Percentiles rank a stretch among this genome's conserved stretches.
phyloP scores from a whole-genome alignment of 2,888 invertebrate species.

The Amblyjoppa proteus region DNA sequence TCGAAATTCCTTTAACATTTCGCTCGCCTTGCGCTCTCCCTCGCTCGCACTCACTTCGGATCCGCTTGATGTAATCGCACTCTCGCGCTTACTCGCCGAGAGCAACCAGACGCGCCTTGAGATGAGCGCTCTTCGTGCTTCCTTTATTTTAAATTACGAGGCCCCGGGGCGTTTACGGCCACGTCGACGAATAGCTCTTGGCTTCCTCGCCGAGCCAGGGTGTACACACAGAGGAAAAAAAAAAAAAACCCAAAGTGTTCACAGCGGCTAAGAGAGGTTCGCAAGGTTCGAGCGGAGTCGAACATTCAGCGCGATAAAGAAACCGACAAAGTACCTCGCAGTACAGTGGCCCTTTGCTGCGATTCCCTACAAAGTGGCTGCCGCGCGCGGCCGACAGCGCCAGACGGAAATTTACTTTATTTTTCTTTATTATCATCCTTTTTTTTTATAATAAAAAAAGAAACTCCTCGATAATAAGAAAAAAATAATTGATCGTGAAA shows the following conservation, averaged over 20 bases:
- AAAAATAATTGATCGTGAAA: neutral
- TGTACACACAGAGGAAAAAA: neutral
- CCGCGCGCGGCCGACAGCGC: neutral
- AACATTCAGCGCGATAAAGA: constrained; percentile 33
- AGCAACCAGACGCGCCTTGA: constrained; percentile 71
- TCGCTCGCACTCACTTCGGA: constrained; percentile 22
- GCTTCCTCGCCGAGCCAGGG: constrained; percentile 8
- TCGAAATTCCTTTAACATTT: constrained; percentile 31
- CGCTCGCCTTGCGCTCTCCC: constrained; percentile 61
- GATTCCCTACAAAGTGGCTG: constrained; percentile 18
- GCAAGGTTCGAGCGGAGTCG: constrained; percentile 10
- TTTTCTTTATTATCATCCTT: neutral
- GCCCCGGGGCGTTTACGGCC: constrained; percentile 71
- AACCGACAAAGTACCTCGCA: constrained; percentile 30
- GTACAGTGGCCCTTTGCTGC: neutral
- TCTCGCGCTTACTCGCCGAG: constrained; percentile 8
- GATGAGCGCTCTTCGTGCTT: constrained; percentile 76
- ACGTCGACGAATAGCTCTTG: constrained; percentile 37
- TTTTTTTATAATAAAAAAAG: neutral
- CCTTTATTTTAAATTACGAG: constrained; percentile 78
- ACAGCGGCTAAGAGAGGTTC: constrained; percentile 4
- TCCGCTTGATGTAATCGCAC: constrained; percentile 20
- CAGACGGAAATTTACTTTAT: neutral
- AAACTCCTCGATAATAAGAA: too few species aligned
- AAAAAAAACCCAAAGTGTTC: constrained; percentile 3